Evolutionary conservation across 2,888 invertebrate genomes (phyloP), one percentile per base, ranked within the genome.

Genomic region (Buathra laborator): DNA sequence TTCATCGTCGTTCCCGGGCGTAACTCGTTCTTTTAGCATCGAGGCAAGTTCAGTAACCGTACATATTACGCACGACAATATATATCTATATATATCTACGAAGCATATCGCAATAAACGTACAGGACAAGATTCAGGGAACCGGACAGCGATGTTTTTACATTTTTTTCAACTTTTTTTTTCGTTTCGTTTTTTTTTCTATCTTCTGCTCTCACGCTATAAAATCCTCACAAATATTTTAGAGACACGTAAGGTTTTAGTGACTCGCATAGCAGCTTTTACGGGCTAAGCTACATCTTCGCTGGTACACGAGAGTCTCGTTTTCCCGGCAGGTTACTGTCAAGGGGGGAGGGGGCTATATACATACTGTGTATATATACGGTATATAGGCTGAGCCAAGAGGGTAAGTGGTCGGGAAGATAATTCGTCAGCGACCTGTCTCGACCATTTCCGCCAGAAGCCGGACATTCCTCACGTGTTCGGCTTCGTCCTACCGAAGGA

Each of bases 391-490:
- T 32, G 62, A 75, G 80, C 64, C 74, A 78, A 75, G 84, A 78
- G 85, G 84, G 84, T 85, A 87, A 88, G 88, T 85, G 87, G 87
- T 75, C 78, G 83, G 76, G 66, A 78, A 88, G 88, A 88, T 88
- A 88, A 88, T 88, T 88, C 88, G 87, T 87, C 86, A 87, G 83
- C 81, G 84, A 84, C 67, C 86, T 86, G 87, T 87, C 86, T 86
- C 85, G 82, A 84, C 80, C 84, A 80, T 87, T 87, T 87, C 87
- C 87, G 86, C 85, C 85, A 85, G 80, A 80, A 83, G 84, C 85
- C 86, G 87, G 87, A 87, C 87, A 87, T 87, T 87, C 87, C 84
- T 86, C 83, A 83, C 70, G 81, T 68, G 77, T 86, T 85, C 66
- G 79, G 81, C 77, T 83, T 68, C 72, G 71, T 56, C 44, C 75